Evolutionary conservation across 2,888 invertebrate genomes (phyloP).

Genomic region (Creontiades dilutus): DNA sequence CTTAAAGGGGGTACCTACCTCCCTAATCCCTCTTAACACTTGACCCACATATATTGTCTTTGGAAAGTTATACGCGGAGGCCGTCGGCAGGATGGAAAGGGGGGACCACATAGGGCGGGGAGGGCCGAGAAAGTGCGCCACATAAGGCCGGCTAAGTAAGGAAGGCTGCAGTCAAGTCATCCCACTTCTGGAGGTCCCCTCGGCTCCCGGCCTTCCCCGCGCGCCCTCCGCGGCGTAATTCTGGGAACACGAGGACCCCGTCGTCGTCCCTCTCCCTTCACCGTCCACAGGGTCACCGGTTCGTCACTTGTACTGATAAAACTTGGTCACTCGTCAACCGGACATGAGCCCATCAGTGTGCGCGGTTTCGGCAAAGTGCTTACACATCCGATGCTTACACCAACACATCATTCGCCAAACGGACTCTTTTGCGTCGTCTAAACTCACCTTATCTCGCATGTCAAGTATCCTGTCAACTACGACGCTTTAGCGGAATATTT

Average conservation of each 20-base stretch:
- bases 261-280: background rate
- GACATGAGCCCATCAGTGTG: slow-evolving; percentile 48
- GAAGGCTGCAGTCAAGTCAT: slow-evolving; percentile 51
- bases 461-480: background rate
- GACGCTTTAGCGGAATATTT: background rate
- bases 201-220: background rate
- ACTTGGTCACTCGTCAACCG: slow-evolving; percentile 55
- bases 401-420: background rate
- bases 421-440: too few species aligned
- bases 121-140: slow-evolving; percentile 47
- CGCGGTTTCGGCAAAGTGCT: slow-evolving; percentile 26
- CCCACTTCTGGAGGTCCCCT: slow-evolving; percentile 23
- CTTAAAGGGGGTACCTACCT: background rate
- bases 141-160: slow-evolving; percentile 52
- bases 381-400: background rate
- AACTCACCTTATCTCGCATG: background rate
- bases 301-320: slow-evolving; percentile 19
- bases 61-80: slow-evolving; percentile 27
- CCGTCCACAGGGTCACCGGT: slow-evolving; percentile 1
- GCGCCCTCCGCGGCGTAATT: slow-evolving; percentile 22
- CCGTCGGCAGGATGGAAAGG: background rate
- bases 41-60: slow-evolving; percentile 54
- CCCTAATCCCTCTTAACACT: slow-evolving; percentile 25
- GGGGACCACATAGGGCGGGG: background rate
- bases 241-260: slow-evolving; percentile 2